Conservation (phyloP, 2,797 vertebrate species). For the Cossypha heuglini region DNA sequence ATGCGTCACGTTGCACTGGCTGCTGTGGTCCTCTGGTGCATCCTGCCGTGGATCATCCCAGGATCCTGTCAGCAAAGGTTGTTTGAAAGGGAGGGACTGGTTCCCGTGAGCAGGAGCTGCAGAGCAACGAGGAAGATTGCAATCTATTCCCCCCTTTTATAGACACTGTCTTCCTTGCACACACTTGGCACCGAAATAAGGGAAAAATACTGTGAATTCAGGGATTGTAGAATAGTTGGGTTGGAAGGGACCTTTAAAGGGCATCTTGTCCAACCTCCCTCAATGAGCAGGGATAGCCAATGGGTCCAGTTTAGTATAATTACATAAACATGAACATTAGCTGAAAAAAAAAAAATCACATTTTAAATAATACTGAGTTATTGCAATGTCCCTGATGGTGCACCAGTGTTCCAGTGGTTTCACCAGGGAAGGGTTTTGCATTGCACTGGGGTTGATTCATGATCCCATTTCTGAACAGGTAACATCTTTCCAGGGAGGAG, state of each 20-base stretch:
- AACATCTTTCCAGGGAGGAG: neutral
- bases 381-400: accelerated
- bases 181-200: neutral
- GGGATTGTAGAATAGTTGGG: neutral
- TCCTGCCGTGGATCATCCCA: slow-evolving; percentile 53
- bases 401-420: neutral
- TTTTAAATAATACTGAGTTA: neutral
- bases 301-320: neutral
- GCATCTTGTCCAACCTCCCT: neutral
- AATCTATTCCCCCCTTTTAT: neutral
- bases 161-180: accelerated
- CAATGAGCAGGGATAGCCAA: neutral
- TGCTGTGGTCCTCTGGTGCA: slow-evolving; percentile 41
- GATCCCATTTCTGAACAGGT: neutral
- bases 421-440: neutral
- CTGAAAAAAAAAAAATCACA: neutral
- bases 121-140: neutral
- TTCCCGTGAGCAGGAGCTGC: neutral
- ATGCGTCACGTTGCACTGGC: slow-evolving; percentile 47
- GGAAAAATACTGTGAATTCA: neutral
- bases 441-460: neutral
- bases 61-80: slow-evolving; percentile 70
- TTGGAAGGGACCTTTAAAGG: neutral
- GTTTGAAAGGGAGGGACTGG: slow-evolving; percentile 64
- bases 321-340: neutral